A percentile compares a stretch with the other conserved stretches of the same genome.
phyloP scores from a whole-genome alignment of 2,888 invertebrate species.

The Melinopterus prodromus region DNA sequence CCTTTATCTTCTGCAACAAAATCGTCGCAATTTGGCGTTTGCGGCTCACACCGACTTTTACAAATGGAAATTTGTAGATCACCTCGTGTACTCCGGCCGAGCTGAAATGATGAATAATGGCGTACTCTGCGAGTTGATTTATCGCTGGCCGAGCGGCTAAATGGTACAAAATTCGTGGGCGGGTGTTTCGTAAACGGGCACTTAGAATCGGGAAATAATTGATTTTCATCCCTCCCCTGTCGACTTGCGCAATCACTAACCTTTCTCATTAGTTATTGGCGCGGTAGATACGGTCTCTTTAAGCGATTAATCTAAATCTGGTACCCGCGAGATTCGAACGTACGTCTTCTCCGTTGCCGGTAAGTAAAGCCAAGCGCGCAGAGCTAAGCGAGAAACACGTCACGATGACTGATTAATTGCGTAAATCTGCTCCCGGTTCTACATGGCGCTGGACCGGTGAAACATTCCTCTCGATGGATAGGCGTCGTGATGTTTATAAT shows the following conservation, averaged over 20 bases:
- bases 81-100: not conserved
- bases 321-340: not conserved
- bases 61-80: not conserved
- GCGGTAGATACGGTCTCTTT: not conserved
- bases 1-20: no score
- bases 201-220: conserved; percentile 4
- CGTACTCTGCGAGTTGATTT: not conserved
- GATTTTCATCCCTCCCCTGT: not conserved
- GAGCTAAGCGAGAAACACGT: not conserved
- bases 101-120: not conserved
- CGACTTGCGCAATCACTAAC: not conserved
- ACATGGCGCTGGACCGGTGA: not conserved
- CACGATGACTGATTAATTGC: conserved; percentile 4
- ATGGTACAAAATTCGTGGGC: not conserved
- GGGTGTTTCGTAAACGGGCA: not conserved
- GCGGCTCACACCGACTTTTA: no score
- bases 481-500: not conserved
- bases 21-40: no score
- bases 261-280: not conserved
- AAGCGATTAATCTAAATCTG: not conserved
- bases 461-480: not conserved
- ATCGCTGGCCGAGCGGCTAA: not conserved
- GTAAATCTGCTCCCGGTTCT: not conserved
- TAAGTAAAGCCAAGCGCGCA: not conserved
- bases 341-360: not conserved